Evolutionary conservation across 37 sponge, comb jelly and placozoan genomes (phyloP).

Genomic region (Beroe ovata): DNA sequence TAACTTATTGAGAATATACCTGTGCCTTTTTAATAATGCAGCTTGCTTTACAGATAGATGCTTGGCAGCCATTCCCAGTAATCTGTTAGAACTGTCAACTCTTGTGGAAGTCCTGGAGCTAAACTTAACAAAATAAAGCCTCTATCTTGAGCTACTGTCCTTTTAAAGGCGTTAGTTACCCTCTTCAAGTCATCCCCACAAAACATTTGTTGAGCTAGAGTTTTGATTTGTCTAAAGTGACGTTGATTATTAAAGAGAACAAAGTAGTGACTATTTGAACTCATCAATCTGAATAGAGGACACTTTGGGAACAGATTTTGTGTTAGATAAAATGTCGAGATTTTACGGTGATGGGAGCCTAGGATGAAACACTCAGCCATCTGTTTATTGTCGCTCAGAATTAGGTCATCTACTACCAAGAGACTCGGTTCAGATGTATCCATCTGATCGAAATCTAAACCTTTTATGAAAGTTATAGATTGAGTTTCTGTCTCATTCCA

Average conservation of each 20-base stretch:
- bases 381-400: constrained; percentile 3
- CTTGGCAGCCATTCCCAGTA: background rate
- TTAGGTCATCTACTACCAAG: constrained; percentile 12
- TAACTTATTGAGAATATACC: background rate
- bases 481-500: background rate
- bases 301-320: constrained; percentile 56
- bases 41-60: constrained; percentile 20
- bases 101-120: background rate
- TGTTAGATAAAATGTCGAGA: background rate
- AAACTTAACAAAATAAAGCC: constrained; percentile 15
- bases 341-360: background rate
- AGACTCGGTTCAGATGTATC: constrained; percentile 50
- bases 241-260: constrained; percentile 14
- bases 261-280: constrained; percentile 23
- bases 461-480: constrained; percentile 4
- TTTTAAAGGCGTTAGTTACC: background rate
- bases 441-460: constrained; percentile 22
- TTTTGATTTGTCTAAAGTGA: background rate
- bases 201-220: constrained; percentile 14
- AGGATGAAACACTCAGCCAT: constrained; percentile 11
- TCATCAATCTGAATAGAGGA: background rate
- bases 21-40: background rate
- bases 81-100: constrained; percentile 4
- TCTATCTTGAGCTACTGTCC: background rate
- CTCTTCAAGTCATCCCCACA: background rate